Base-by-base conservation (phyloP, 2,888 invertebrate species). In the Lasius fuliginosus region DNA sequence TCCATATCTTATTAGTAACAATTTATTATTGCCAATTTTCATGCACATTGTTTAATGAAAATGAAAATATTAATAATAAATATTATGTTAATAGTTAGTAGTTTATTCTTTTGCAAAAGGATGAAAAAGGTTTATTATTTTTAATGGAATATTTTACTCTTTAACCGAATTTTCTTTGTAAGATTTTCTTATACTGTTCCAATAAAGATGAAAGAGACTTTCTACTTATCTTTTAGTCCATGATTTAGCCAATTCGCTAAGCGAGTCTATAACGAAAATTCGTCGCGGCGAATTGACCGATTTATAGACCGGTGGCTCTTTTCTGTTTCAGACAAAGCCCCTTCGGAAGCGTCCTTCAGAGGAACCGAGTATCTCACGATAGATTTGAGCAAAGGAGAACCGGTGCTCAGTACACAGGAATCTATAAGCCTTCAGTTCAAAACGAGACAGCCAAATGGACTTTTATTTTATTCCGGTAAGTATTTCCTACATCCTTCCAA, bases 281-380 rank as follows among this genome's bases (percentile, higher is more conserved):
- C n/a, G 33, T 36, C 42, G 15, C 6, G 3, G 56, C 8, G 68
- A 62, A 73, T 68, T 73, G 79, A 46, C n/a, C 64, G 75, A 75
- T 75, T 82, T 62, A 58, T 64, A 49, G 49, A 42, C 30, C 42
- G 46, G 60, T 62, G 76, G 65, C 74, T 5, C 85, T 86, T 89
- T 90, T 95, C 95, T 94, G 95, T 96, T 94, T 12, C 97, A 99
- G 99, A 98, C 94, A 98, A 98, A 95, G 97, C 98, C 15, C 98
- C 99, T 60, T 98, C 98, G 77, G 99, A 99, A 95, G 99, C 98
- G 11, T 98, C 99, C 82, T 99, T 99, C 95, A 97, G 98, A 81
- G 99, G 99, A 8, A 97, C 97, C 0, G 98, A 99, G 95, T 99
- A 98, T 95, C 96, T 99, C 82, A 98, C 98, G 76, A 99, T 99